phyloP scores from a whole-genome alignment of 2,797 vertebrate genomes.

The Tokudaia tokunoshimensis region DNA sequence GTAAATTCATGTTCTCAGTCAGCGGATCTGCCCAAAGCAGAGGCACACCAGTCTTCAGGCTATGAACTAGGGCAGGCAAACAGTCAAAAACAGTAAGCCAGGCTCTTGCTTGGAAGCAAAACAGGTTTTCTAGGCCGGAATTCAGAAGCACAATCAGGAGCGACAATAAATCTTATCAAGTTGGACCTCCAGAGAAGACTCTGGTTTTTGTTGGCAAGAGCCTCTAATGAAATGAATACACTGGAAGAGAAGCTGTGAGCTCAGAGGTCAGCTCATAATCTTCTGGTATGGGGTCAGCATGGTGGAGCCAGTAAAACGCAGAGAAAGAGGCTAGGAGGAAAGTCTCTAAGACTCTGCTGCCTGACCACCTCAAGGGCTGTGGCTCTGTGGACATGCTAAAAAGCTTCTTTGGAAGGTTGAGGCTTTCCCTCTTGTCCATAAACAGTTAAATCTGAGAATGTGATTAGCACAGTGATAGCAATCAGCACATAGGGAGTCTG shows the following conservation, averaged over 20 bases:
- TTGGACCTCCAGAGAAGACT: not conserved
- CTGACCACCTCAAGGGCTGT: not conserved
- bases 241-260: not conserved
- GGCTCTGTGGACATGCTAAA: not conserved
- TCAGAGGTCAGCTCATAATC: not conserved
- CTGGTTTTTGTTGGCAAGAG: not conserved
- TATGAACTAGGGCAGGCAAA: not conserved
- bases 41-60: not conserved
- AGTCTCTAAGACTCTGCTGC: not conserved
- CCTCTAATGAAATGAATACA: not conserved
- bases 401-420: not conserved
- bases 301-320: not conserved
- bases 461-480: not conserved
- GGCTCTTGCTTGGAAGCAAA: not conserved
- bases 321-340: not conserved
- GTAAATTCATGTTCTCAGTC: not conserved
- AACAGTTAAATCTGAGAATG: not conserved
- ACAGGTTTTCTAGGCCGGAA: not conserved
- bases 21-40: not conserved
- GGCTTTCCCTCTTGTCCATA: not conserved
- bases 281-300: not conserved
- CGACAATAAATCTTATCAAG: not conserved
- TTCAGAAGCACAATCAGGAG: slow-evolving; percentile 24
- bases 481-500: not conserved
- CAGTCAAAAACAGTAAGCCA: not conserved